phyloP scores from a whole-genome alignment of 2,888 invertebrate species.

The Notodonta dromedarius region DNA sequence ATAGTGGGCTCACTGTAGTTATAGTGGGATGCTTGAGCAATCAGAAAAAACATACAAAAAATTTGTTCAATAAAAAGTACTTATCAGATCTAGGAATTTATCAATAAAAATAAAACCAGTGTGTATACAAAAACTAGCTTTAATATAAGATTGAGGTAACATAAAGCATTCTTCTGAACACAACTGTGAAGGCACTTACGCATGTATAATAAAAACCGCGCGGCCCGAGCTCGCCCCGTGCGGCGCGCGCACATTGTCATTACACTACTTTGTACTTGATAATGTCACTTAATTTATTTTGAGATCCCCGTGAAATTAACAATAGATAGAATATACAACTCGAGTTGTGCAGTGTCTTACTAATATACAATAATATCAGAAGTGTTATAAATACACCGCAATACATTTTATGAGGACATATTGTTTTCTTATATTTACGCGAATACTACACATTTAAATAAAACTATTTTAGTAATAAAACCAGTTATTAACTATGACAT shows the following conservation, averaged over 20 bases:
- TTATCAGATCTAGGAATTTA: not conserved
- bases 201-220: conserved; percentile 19
- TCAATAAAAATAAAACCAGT: not conserved
- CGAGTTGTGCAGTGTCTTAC: not conserved
- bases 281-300: conserved; percentile 31
- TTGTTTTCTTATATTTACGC: too few relatives aligned
- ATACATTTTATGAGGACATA: too few relatives aligned
- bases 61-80: not conserved
- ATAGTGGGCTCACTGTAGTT: too few relatives aligned
- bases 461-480: too few relatives aligned
- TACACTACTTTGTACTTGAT: conserved; percentile 55
- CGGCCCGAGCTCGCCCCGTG: not conserved
- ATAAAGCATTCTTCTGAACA: conserved; percentile 53
- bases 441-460: too few relatives aligned
- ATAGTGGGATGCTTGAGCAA: not conserved
- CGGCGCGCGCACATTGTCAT: conserved; percentile 8
- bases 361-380: too few relatives aligned
- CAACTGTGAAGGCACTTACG: conserved; percentile 55
- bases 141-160: conserved; percentile 60
- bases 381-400: too few relatives aligned
- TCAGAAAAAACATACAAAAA: not conserved
- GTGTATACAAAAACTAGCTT: conserved; percentile 7
- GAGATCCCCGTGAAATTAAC: conserved; percentile 48
- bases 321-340: not conserved
- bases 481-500: too few relatives aligned